phyloP scores from a whole-genome alignment of 23 tunicate species.

The Halocynthia aurantium region DNA sequence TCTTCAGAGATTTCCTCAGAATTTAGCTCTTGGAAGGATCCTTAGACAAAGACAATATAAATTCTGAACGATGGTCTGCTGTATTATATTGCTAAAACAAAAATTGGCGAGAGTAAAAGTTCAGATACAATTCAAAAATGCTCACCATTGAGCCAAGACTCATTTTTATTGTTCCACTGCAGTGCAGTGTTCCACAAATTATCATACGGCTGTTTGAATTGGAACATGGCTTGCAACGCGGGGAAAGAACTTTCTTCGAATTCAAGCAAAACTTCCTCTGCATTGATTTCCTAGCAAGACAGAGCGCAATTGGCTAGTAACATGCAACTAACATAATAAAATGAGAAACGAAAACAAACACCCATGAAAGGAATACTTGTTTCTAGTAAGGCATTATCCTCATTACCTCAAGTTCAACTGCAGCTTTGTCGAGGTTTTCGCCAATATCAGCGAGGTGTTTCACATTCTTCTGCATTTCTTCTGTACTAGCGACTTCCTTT shows the following conservation, averaged over 20 bases:
- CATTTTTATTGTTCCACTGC: constrained; percentile 80
- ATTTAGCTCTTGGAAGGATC: constrained; percentile 74
- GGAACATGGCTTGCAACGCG: constrained; percentile 70
- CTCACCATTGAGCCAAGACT: constrained; percentile 82
- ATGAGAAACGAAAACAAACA: background rate
- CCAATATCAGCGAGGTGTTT: constrained; percentile 59
- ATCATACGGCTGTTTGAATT: constrained; percentile 80
- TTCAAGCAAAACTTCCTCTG: constrained; percentile 78
- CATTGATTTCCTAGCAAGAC: constrained; percentile 58
- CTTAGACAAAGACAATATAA: constrained; percentile 10
- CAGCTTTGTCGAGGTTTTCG: constrained; percentile 46
- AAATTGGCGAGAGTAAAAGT: background rate
- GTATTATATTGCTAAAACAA: background rate
- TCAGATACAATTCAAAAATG: background rate
- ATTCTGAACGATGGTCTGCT: background rate
- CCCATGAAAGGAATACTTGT: too few species aligned
- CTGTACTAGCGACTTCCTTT: constrained; percentile 78
- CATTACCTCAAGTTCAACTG: constrained; percentile 58
- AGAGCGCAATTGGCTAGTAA: background rate
- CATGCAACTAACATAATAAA: background rate
- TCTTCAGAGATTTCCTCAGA: constrained; percentile 90
- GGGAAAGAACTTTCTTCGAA: constrained; percentile 92
- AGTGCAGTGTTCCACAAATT: constrained; percentile 88
- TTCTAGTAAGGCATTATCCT: background rate
- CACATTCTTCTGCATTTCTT: constrained; percentile 93